Base-by-base conservation (phyloP, 2,888 invertebrate species). In the Melangyna quadrimaculata region DNA sequence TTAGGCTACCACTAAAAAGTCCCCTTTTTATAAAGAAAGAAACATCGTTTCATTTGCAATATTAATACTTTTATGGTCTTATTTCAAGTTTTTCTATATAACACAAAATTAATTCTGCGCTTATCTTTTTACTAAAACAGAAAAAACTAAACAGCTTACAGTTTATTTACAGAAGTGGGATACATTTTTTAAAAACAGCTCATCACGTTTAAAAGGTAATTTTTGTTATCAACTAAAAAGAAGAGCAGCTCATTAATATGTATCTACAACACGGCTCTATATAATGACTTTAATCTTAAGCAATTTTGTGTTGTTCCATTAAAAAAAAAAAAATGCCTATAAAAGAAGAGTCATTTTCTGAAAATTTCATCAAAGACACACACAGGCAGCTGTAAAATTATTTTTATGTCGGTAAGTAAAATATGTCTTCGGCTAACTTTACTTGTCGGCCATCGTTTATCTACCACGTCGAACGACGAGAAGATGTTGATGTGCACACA, bases 331-430 rank as follows among this genome's bases (percentile, higher is more conserved):
- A 27, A 40, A 29, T 32, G 45, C 22, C 65, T 19, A 65, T 65
- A 45, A 65, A 65, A 65, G 29, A 67, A 14, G n/a, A 35, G 9
- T 35, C 32, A 67, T 51, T 51, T 67, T 24, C 24, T 35, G 32
- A 51, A 51, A 51, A 51, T 67, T 67, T 45, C 59, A 59, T 59
- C 59, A 51, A 67, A 48, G n/a, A 67, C 67, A 67, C n/a, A n/a
- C n/a, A 67, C 67, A 67, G 51, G 67, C 67, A 67, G 51, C 67
- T 67, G 67, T 67, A 67, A 67, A 67, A 67, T 67, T 67, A 67
- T 24, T 51, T 67, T 67, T 67, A 67, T 35, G 67, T 67, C 48
- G 67, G 67, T 67, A 67, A 35, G 35, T 67, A 67, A 67, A 67
- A 67, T 67, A 51, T 67, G 67, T 67, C 48, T 67, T 48, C 35